These are phyloP conservation scores for Beroe forskalii DNA, from an alignment of 37 sponge, comb jelly and placozoan genomes.

Conservation along the genomic window DNA sequence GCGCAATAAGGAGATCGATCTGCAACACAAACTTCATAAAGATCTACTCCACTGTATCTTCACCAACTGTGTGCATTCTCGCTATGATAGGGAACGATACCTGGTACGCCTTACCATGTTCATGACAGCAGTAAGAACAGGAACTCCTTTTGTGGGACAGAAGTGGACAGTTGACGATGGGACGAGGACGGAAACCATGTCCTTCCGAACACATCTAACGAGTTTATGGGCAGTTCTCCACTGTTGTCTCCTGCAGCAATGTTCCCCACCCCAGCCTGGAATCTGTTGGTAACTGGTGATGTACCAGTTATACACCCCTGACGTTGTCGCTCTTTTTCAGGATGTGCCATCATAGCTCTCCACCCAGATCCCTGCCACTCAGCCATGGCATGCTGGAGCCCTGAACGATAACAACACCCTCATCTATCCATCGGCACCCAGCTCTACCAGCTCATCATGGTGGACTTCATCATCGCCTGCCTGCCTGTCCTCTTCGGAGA, in stretches of 20 bases:
- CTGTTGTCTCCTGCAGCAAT: too few relatives aligned
- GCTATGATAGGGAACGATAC: slow-evolving; percentile 7
- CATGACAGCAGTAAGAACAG: not conserved
- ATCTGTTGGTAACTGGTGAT: slow-evolving; percentile 10
- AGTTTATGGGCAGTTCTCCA: too few relatives aligned
- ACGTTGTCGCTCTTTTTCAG: too few relatives aligned
- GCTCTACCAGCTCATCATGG: slow-evolving; percentile 53
- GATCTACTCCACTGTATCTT: not conserved
- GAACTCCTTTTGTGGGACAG: not conserved
- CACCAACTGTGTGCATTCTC: not conserved
- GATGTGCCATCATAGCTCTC: not conserved
- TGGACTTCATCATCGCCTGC: slow-evolving; percentile 32
- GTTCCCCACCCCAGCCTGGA: not conserved
- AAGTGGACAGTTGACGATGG: not conserved
- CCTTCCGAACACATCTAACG: too few relatives aligned
- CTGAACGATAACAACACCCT: not conserved
- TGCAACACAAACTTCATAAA: not conserved
- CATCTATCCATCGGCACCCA: slow-evolving; percentile 17
- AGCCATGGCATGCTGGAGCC: not conserved
- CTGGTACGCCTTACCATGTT: not conserved
- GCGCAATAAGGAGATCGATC: not conserved
- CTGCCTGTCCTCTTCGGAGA: not conserved
- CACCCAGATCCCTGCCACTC: not conserved
- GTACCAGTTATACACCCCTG: slow-evolving; percentile 9
- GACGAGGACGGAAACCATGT: too few relatives aligned